These are phyloP conservation scores for Rissa tridactyla DNA, from an alignment of 2,113 vertebrate species.

Conservation along the genomic window DNA sequence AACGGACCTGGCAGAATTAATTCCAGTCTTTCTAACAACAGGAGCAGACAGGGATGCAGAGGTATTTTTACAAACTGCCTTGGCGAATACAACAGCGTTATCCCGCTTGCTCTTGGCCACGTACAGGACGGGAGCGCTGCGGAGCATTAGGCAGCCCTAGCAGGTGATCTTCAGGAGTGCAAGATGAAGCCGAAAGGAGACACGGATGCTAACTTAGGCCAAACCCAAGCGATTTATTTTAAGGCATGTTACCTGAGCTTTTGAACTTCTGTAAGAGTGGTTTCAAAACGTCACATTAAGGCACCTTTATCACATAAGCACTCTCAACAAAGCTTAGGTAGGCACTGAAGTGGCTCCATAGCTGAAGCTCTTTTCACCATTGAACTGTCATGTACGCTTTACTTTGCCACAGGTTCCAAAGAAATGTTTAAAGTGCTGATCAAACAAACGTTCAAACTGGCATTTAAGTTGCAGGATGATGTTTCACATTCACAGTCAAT, in stretches of 20 bases:
- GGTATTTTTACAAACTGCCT: not conserved
- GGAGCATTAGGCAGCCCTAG: not conserved
- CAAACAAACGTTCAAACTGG: not conserved
- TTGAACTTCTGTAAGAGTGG: not conserved
- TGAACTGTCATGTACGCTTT: not conserved
- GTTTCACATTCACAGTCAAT: not conserved
- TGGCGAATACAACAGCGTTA: accelerated
- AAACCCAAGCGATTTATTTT: not conserved
- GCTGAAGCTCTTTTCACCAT: not conserved
- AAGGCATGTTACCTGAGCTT: not conserved
- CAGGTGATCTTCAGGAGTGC: accelerated
- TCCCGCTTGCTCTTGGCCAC: accelerated
- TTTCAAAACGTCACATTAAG: not conserved
- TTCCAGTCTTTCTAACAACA: not conserved
- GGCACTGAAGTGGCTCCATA: not conserved
- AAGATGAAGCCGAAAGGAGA: not conserved
- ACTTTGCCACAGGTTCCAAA: not conserved
- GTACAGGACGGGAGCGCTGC: accelerated
- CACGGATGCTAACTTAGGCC: not conserved
- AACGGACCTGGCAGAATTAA: not conserved
- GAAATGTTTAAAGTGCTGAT: not conserved
- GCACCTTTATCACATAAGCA: not conserved
- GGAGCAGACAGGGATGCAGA: accelerated
- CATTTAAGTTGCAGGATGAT: not conserved
- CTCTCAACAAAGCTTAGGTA: not conserved